These are phyloP conservation scores for Lagorchestes hirsutus DNA, from an alignment of 2,797 vertebrate genomes.

Conservation along the genomic window DNA sequence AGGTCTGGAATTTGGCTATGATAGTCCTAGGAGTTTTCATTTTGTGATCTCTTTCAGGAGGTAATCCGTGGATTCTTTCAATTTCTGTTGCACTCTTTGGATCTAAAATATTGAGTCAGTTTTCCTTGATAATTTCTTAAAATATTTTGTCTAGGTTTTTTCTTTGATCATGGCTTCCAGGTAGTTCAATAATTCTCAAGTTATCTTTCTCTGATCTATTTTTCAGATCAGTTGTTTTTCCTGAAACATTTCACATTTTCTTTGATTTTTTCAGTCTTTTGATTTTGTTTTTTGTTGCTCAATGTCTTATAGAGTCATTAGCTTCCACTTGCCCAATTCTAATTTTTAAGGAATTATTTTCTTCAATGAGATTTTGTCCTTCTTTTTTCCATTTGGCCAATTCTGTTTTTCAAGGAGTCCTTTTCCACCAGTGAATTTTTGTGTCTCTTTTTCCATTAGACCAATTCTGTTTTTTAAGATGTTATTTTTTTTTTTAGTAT, in stretches of 20 bases:
- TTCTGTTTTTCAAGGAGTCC: background rate
- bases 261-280: background rate
- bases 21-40: background rate
- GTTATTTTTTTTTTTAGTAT: background rate
- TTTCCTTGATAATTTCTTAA: background rate
- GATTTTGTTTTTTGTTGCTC: background rate
- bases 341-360: background rate
- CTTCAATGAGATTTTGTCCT: background rate
- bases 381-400: background rate
- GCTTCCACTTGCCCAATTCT: background rate
- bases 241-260: background rate
- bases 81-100: background rate
- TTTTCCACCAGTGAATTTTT: background rate
- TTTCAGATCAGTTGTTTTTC: background rate
- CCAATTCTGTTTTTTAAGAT: background rate
- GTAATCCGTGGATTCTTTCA: background rate
- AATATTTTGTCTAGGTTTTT: background rate
- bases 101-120: background rate
- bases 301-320: background rate
- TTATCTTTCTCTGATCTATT: background rate
- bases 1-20: background rate
- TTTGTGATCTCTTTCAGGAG: background rate
- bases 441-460: background rate
- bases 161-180: background rate
- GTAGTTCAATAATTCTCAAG: background rate